Conservation (phyloP, 1,140 invertebrate species). For the Pseudomyrmex gracilis region DNA sequence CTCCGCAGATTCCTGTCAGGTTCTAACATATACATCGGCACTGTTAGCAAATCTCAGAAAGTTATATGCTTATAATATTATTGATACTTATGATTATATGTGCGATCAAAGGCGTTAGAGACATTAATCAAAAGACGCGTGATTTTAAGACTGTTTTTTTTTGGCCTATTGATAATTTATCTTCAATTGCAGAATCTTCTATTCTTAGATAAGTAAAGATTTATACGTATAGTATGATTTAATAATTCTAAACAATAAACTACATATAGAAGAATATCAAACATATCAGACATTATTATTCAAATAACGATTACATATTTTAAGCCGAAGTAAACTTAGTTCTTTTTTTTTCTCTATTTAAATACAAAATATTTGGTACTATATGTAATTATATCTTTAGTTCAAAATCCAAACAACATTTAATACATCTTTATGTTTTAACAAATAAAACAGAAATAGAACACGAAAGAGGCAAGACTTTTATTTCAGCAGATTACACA, state of each 20-base stretch:
- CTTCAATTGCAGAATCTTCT: background rate
- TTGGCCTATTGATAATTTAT: background rate
- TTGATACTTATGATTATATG: slow-evolving; percentile 63
- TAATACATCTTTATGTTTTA: background rate
- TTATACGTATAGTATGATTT: background rate
- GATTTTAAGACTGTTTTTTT: background rate
- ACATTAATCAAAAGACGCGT: background rate
- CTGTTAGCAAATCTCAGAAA: slow-evolving; percentile 76
- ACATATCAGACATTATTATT: background rate
- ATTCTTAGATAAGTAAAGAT: background rate
- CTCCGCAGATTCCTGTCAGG: slow-evolving; percentile 9
- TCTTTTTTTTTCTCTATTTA: no score
- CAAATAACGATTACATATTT: background rate
- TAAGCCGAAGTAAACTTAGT: no score
- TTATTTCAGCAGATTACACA: slow-evolving; percentile 55
- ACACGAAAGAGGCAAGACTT: slow-evolving; percentile 16
- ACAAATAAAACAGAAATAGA: slow-evolving; percentile 1
- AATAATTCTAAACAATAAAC: background rate
- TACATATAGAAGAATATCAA: background rate
- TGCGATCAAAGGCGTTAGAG: background rate
- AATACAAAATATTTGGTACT: no score
- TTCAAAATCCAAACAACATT: no score
- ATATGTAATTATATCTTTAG: background rate
- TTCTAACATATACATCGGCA: background rate
- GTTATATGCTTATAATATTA: slow-evolving; percentile 80